Evolutionary conservation across 2,113 vertebrate genomes (phyloP), one percentile per base, ranked within the genome.

Genomic region (Genyomyrus donnyi): DNA sequence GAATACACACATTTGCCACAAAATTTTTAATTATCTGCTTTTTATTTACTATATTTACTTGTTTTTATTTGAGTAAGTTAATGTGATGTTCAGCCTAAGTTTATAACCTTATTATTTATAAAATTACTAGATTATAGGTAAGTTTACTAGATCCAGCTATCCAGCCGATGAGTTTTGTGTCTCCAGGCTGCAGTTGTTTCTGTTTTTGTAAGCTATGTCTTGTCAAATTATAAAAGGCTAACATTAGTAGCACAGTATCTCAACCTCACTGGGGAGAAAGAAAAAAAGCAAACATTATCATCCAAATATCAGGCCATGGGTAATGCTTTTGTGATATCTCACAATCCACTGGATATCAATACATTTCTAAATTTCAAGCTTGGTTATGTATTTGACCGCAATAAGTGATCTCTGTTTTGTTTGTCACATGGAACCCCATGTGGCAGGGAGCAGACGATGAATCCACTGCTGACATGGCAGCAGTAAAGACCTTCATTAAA

Each of bases 401-500:
- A 89, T 91, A 89, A 93, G 90, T 91, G 53, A 92, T 93, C 88
- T 92, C 91, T 91, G 91, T 93, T 92, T 92, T 90, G 86, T 92
- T 90, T 93, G 90, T 92, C 90, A 90, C 87, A 90, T 50, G 70
- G 80, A 88, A 90, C 91, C 91, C 91, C 56, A 91, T 84, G 89
- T 90, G 92, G 90, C 74, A 86, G 35, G 52, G 88, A 91, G 89
- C 90, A 93, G 90, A 91, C 90, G 91, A 93, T 94, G 93, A 94
- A 95, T 95, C 91, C 90, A 94, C 90, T 92, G 94, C 94, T 95
- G 92, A 95, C 94, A 95, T 95, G 93, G 90, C 88, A n/a, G n/a
- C n/a, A n/a, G n/a, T 35, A 48, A 49, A 49, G 90, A 85, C 90
- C 53, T 91, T 58, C 35, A 83, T 27, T 45, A 49, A 85, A 92